Evolutionary conservation across 1,140 invertebrate species (phyloP).

Genomic region (Gonatopus flavifemur): DNA sequence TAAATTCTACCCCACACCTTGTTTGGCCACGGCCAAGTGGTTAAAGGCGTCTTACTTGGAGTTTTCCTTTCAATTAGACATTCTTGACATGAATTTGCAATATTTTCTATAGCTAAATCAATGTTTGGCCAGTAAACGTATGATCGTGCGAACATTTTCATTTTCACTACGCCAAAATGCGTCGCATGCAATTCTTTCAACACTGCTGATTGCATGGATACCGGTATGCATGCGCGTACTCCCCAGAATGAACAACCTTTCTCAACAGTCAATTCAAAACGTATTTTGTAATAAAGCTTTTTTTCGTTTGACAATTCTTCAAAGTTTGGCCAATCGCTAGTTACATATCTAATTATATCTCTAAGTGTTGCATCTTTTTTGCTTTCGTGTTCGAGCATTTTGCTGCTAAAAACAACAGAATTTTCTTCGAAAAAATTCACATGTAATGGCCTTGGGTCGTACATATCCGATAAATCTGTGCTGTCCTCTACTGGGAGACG

Average conservation of each 20-base stretch:
- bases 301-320: conserved; percentile 11
- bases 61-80: neutral
- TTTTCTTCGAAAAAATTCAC: conserved; percentile 12
- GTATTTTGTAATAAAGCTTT: too few species aligned
- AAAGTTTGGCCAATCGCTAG: conserved; percentile 5
- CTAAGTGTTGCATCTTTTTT: conserved; percentile 8
- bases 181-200: conserved; percentile 5
- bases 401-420: neutral
- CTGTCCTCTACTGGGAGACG: conserved; percentile 7
- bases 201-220: neutral
- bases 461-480: conserved; percentile 3
- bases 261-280: conserved; percentile 12
- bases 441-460: neutral
- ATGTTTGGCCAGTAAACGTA: conserved; percentile 2
- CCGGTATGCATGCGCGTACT: neutral
- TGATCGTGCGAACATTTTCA: conserved; percentile 1
- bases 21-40: conserved; percentile 3
- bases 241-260: conserved; percentile 1
- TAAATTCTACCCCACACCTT: conserved; percentile 10
- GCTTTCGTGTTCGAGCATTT: conserved; percentile 3
- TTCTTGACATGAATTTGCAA: neutral
- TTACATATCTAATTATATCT: conserved; percentile 5
- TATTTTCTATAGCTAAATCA: neutral
- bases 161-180: conserved; percentile 2
- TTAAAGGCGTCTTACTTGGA: neutral